Evolutionary conservation across 2,888 invertebrate species (phyloP).

Genomic region (Acanthopleura granulata): DNA sequence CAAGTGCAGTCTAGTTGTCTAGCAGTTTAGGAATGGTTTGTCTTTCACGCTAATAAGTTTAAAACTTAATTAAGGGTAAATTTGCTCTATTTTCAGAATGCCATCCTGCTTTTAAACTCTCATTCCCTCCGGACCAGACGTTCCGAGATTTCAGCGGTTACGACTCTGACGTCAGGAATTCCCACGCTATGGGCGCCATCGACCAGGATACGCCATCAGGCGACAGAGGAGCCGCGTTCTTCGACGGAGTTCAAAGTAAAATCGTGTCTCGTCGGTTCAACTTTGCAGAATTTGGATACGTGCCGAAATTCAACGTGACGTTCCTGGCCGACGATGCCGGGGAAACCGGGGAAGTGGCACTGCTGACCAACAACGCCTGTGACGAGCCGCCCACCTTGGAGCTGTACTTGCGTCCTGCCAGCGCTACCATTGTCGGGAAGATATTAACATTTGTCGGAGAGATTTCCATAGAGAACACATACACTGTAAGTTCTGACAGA

Average conservation of each 20-base stretch:
- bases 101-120: not conserved
- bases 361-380: constrained; percentile 11
- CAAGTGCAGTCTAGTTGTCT: too few relatives aligned
- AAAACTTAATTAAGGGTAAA: too few relatives aligned
- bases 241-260: not conserved
- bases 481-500: not conserved
- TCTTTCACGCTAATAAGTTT: too few relatives aligned
- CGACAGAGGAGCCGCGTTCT: not conserved
- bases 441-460: not conserved
- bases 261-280: constrained; percentile 3
- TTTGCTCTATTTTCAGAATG: not conserved
- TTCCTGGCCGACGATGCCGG: not conserved
- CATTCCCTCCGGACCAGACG: not conserved
- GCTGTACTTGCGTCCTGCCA: not conserved
- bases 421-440: not conserved
- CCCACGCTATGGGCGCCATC: not conserved
- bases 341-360: not conserved
- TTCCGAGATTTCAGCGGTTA: not conserved
- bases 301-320: not conserved
- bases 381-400: not conserved
- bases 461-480: not conserved
- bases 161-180: not conserved
- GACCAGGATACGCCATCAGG: not conserved
- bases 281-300: constrained; percentile 12
- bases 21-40: too few relatives aligned